A percentile compares a stretch with the other conserved stretches of the same genome.
phyloP scores from a whole-genome alignment of 2,113 vertebrate genomes.

The Scomber scombrus region DNA sequence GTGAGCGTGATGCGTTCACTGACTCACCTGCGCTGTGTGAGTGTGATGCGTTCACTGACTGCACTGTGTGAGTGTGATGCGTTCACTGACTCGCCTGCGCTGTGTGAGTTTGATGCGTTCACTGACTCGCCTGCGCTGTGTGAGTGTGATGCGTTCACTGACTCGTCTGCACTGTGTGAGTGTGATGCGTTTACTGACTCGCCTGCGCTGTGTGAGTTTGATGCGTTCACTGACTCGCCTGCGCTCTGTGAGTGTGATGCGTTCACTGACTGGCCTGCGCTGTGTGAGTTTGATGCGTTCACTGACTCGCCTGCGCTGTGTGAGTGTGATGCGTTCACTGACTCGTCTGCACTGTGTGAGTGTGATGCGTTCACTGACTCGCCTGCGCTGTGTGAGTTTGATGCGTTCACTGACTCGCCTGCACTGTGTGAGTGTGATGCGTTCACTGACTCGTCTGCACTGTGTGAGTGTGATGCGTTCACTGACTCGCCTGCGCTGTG shows the following conservation, averaged over 20 bases:
- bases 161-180: too few species aligned
- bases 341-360: too few species aligned
- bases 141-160: background rate
- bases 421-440: background rate
- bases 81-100: conserved; percentile 79
- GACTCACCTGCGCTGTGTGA: too few species aligned
- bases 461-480: background rate
- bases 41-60: too few species aligned
- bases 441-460: conserved; percentile 76
- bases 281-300: background rate
- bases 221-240: too few species aligned
- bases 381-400: conserved; percentile 79
- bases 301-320: conserved; percentile 79
- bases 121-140: conserved; percentile 79
- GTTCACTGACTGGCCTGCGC: too few species aligned
- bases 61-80: background rate
- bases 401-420: too few species aligned
- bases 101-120: background rate
- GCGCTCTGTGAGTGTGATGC: too few species aligned
- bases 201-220: conserved; percentile 77
- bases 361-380: background rate
- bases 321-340: background rate
- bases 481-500: too few species aligned
- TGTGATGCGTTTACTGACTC: background rate
- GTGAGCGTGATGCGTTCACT: too few species aligned